Conservation (phyloP, 2,888 invertebrate genomes). For the Drosophila pseudotakahashii region DNA sequence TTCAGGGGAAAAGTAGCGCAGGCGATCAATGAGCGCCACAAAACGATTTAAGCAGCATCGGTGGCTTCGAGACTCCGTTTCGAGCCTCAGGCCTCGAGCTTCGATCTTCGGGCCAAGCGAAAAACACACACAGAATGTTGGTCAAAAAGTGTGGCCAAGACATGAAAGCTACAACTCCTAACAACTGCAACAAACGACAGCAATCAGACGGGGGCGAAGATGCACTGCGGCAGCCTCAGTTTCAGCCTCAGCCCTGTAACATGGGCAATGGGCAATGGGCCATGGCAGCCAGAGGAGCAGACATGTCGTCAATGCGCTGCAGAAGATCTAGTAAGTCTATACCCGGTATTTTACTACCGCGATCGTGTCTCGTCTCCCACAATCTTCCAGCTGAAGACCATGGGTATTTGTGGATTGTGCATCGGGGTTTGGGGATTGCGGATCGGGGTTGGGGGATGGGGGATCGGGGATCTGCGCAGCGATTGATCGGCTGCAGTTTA, state of each 20-base stretch:
- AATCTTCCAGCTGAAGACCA: conserved; percentile 31
- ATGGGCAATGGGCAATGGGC: not conserved
- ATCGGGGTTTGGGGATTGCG: not conserved
- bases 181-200: conserved; percentile 80
- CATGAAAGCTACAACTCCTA: conserved; percentile 81
- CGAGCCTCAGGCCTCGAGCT: not conserved
- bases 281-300: conserved; percentile 54
- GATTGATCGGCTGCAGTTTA: conserved; percentile 83
- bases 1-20: conserved; percentile 72
- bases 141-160: conserved; percentile 81
- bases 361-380: conserved; percentile 79
- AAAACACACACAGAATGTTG: conserved; percentile 70
- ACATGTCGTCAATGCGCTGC: conserved; percentile 75
- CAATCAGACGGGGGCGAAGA: conserved; percentile 61
- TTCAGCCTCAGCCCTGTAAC: not conserved
- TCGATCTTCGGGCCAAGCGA: conserved; percentile 9
- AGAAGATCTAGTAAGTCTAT: conserved; percentile 76
- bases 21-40: conserved; percentile 75
- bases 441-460: not conserved
- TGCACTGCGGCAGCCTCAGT: conserved; percentile 18
- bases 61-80: conserved; percentile 26
- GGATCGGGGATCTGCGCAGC: conserved; percentile 28
- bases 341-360: conserved; percentile 78
- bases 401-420: not conserved
- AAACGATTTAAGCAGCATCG: conserved; percentile 60